Evolutionary conservation across 2,797 vertebrate genomes (phyloP).

Genomic region (Gymnocypris eckloni): DNA sequence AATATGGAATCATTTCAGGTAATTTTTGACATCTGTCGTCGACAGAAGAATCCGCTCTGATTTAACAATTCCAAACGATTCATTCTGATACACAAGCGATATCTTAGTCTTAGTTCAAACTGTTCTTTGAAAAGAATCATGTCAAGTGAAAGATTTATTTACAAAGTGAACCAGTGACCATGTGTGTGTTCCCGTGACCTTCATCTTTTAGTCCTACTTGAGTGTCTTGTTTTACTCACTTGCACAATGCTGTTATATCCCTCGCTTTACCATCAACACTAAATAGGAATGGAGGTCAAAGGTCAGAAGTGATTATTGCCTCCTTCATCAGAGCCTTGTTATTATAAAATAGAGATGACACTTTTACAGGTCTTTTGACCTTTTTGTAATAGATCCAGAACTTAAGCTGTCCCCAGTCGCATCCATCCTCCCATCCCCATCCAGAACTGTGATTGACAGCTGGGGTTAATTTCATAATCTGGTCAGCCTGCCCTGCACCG

Average conservation of each 20-base stretch:
- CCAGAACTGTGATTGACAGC: slow-evolving; percentile 60
- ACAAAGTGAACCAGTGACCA: neutral
- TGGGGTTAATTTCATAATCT: slow-evolving; percentile 62
- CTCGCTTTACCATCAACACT: neutral
- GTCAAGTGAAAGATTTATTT: neutral
- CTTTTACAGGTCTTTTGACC: neutral
- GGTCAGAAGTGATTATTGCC: neutral
- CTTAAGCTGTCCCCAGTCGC: neutral
- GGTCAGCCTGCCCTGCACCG: slow-evolving; percentile 36
- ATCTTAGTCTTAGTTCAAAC: neutral
- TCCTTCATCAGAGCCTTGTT: neutral
- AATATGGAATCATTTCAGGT: no score
- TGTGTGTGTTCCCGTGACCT: neutral
- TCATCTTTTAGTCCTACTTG: neutral
- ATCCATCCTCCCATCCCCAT: neutral
- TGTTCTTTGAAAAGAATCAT: neutral
- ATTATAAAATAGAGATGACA: neutral
- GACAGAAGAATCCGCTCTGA: no score
- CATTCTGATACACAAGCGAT: neutral
- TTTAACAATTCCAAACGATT: neutral
- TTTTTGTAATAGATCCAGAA: slow-evolving; percentile 30
- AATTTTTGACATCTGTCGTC: no score
- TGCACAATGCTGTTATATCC: neutral
- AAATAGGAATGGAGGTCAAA: slow-evolving; percentile 9
- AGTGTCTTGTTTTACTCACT: neutral